Evolutionary conservation across 2,888 invertebrate genomes (phyloP).

Genomic region (Protula sp.): DNA sequence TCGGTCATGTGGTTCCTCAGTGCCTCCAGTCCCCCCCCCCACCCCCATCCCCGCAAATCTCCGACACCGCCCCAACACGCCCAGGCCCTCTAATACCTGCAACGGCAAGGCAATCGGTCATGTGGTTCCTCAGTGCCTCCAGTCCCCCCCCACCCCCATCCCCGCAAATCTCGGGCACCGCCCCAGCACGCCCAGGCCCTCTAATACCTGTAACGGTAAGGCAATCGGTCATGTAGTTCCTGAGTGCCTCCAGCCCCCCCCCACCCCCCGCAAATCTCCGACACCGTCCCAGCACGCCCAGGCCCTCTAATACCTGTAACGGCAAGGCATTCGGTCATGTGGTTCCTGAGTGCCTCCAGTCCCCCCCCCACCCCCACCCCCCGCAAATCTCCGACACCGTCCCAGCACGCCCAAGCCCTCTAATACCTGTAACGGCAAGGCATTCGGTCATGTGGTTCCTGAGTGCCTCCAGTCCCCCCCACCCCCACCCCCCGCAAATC

Average conservation of each 20-base stretch:
- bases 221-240: too few relatives aligned
- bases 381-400: constrained; percentile 1
- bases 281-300: not conserved
- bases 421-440: constrained; percentile 6
- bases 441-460: too few relatives aligned
- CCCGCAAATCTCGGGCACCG: too few relatives aligned
- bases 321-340: too few relatives aligned
- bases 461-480: too few relatives aligned
- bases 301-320: constrained; percentile 8
- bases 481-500: constrained; percentile 11
- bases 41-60: constrained; percentile 10
- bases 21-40: too few relatives aligned
- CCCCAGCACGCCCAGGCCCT: not conserved
- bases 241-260: too few relatives aligned
- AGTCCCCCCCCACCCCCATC: too few relatives aligned
- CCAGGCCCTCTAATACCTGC: constrained; percentile 9
- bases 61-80: not conserved
- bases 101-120: too few relatives aligned
- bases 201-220: not conserved
- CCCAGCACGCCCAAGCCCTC: constrained; percentile 7
- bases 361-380: constrained; percentile 15
- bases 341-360: too few relatives aligned
- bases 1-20: too few relatives aligned
- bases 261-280: constrained; percentile 9
- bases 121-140: too few relatives aligned